These are phyloP conservation scores for Chionis minor DNA, from an alignment of 2,113 vertebrate species.

Conservation along the genomic window DNA sequence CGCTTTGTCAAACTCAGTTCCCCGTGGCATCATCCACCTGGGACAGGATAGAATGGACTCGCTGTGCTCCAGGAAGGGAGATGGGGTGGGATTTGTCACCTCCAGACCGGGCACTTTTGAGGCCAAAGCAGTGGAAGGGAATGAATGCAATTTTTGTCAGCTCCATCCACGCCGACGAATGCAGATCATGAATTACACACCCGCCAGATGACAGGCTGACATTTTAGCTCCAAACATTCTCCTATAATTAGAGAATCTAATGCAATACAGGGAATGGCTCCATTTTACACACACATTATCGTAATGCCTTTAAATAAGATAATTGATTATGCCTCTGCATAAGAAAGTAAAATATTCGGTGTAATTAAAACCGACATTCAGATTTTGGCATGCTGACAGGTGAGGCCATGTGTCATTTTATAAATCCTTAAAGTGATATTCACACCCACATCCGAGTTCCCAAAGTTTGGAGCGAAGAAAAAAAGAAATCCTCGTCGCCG, in stretches of 20 bases:
- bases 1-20: not conserved
- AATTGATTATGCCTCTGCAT: constrained; percentile 84
- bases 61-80: not conserved
- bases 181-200: constrained; percentile 79
- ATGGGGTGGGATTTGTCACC: not conserved
- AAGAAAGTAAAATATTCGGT: constrained; percentile 80
- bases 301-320: constrained; percentile 84
- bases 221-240: constrained; percentile 82
- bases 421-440: constrained; percentile 67
- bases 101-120: constrained; percentile 34
- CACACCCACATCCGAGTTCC: constrained; percentile 66
- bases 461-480: constrained; percentile 55
- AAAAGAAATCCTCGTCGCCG: not conserved
- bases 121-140: constrained; percentile 49
- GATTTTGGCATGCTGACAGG: constrained; percentile 77
- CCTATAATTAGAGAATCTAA: constrained; percentile 85
- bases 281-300: constrained; percentile 82
- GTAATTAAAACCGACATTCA: constrained; percentile 80
- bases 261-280: constrained; percentile 82
- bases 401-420: constrained; percentile 75
- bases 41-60: not conserved
- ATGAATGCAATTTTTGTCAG: constrained; percentile 68
- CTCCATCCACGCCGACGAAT: constrained; percentile 71
- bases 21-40: fast-evolving
- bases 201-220: constrained; percentile 80